These are phyloP conservation scores for Trimorus sp. DNA, from an alignment of 2,888 invertebrate species.

Conservation along the genomic window DNA sequence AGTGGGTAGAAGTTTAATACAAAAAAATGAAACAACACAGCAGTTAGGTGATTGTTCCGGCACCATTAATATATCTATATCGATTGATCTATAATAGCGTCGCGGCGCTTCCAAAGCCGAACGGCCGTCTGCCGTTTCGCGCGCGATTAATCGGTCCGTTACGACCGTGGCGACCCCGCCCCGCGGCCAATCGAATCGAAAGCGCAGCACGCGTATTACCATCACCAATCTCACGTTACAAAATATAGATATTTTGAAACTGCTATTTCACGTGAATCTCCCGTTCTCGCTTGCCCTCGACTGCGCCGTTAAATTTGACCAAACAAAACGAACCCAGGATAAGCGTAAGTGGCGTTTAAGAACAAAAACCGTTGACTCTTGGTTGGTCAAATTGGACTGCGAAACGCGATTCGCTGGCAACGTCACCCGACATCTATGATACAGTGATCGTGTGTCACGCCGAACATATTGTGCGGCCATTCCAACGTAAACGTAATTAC, in stretches of 20 bases:
- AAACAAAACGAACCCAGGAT: slow-evolving; percentile 27
- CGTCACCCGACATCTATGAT: slow-evolving; percentile 53
- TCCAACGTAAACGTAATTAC: slow-evolving; percentile 73
- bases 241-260: slow-evolving; percentile 61
- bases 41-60: slow-evolving; percentile 80
- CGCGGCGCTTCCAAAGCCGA: slow-evolving; percentile 70
- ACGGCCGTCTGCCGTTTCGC: not conserved
- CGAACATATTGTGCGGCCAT: slow-evolving; percentile 75
- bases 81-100: slow-evolving; percentile 65
- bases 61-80: slow-evolving; percentile 75
- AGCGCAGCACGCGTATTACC: slow-evolving; percentile 72
- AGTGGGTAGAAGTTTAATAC: slow-evolving; percentile 81
- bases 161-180: too few species aligned
- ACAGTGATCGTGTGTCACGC: slow-evolving; percentile 70
- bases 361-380: slow-evolving; percentile 27
- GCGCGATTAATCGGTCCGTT: too few species aligned
- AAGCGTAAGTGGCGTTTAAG: slow-evolving; percentile 5
- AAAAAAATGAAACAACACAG: slow-evolving; percentile 81
- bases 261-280: slow-evolving; percentile 57
- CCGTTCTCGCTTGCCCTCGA: not conserved
- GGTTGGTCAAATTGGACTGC: slow-evolving; percentile 46
- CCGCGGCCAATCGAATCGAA: slow-evolving; percentile 69
- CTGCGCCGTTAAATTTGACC: slow-evolving; percentile 36
- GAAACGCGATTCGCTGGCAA: slow-evolving; percentile 45
- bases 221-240: slow-evolving; percentile 71